Conservation (phyloP, 2,797 vertebrate genomes). For the Rhinichthys osculus region DNA sequence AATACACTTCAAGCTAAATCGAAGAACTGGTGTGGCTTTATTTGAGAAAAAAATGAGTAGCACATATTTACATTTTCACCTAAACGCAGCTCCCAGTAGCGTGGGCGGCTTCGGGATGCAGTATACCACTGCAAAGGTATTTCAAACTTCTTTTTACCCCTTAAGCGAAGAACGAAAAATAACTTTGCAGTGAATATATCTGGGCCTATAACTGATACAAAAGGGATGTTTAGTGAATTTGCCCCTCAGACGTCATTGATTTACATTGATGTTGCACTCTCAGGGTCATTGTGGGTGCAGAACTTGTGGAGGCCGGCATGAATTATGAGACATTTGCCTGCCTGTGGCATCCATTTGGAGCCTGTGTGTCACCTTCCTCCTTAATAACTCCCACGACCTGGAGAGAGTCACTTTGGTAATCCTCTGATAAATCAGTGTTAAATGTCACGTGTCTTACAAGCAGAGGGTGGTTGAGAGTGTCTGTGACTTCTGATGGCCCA, state of each 20-base stretch:
- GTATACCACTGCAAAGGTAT: too few species aligned
- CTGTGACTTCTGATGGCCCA: slow-evolving; percentile 10
- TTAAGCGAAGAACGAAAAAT: too few species aligned
- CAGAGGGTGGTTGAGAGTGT: slow-evolving; percentile 24
- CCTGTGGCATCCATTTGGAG: slow-evolving; percentile 16
- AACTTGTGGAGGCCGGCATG: slow-evolving; percentile 28
- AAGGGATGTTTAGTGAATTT: background rate
- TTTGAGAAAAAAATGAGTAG: too few species aligned
- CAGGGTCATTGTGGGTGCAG: slow-evolving; percentile 36
- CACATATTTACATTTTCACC: too few species aligned
- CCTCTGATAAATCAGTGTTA: slow-evolving; percentile 56
- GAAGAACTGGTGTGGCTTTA: too few species aligned
- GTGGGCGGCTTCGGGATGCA: too few species aligned
- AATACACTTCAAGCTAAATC: too few species aligned
- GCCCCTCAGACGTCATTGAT: background rate
- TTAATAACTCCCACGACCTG: slow-evolving; percentile 48
- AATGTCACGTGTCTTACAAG: slow-evolving; percentile 47
- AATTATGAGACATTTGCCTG: slow-evolving; percentile 44
- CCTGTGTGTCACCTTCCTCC: slow-evolving; percentile 38
- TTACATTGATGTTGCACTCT: slow-evolving; percentile 4
- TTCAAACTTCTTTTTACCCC: too few species aligned
- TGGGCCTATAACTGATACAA: background rate
- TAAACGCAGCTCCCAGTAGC: too few species aligned
- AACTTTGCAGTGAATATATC: background rate
- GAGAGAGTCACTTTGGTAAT: slow-evolving; percentile 56